Evolutionary conservation across 1,140 invertebrate species (phyloP).

Genomic region (Achatina immaculata): DNA sequence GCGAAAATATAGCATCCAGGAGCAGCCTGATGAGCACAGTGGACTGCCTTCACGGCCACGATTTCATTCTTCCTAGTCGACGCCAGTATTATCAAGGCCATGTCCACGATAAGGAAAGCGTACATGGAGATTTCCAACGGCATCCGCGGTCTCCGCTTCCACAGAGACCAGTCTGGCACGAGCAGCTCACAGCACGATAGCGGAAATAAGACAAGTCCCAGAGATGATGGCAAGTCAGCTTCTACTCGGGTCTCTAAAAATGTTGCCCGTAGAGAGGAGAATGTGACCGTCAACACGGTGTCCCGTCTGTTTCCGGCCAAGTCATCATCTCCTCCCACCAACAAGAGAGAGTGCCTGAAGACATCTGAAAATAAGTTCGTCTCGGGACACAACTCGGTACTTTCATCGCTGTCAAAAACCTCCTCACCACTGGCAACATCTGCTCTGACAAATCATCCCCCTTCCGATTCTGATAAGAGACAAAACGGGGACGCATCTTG

Average conservation of each 20-base stretch:
- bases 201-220: not conserved
- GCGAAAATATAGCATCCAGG: no score
- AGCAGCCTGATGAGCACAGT: no score
- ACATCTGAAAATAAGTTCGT: slow-evolving; percentile 1
- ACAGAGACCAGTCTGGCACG: slow-evolving; percentile 54
- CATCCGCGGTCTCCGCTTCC: slow-evolving; percentile 66
- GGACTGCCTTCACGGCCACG: no score
- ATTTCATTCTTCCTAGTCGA: not conserved
- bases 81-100: slow-evolving; percentile 27
- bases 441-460: not conserved
- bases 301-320: slow-evolving; percentile 29
- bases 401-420: not conserved
- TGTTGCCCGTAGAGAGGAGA: slow-evolving; percentile 7
- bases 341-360: not conserved
- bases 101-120: slow-evolving; percentile 70
- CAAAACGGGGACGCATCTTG: slow-evolving; percentile 25
- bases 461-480: not conserved
- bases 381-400: not conserved
- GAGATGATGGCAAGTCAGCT: slow-evolving; percentile 6
- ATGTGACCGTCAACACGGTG: not conserved
- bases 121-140: slow-evolving; percentile 71
- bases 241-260: slow-evolving; percentile 5
- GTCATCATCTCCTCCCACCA: slow-evolving; percentile 4
- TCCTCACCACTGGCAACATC: not conserved
- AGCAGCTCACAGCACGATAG: slow-evolving; percentile 32